Percentiles rank a stretch among this genome's conserved stretches.
Conservation (phyloP, 2,797 vertebrate genomes). For the Silurus aristotelis region DNA sequence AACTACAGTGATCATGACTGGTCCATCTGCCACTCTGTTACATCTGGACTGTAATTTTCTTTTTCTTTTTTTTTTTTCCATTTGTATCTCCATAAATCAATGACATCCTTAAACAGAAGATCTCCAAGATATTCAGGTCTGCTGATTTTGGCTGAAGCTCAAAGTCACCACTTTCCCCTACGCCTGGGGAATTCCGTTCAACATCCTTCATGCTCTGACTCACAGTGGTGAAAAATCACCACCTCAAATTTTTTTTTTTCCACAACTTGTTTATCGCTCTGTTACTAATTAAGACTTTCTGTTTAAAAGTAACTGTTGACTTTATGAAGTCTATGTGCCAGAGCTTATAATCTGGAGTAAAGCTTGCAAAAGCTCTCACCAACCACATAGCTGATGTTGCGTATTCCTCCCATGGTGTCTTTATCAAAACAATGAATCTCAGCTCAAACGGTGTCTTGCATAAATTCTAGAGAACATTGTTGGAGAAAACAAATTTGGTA, state of each 20-base stretch:
- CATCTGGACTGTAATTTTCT: neutral
- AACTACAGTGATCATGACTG: neutral
- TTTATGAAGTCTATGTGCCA: constrained; percentile 11
- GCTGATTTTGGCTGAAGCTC: neutral
- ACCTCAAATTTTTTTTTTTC: neutral
- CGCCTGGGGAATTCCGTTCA: constrained; percentile 3
- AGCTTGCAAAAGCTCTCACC: neutral
- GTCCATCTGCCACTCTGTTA: neutral
- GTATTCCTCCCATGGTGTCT: neutral
- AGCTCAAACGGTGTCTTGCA: neutral
- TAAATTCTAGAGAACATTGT: neutral
- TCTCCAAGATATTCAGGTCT: constrained; percentile 1
- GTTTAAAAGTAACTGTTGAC: constrained; percentile 24
- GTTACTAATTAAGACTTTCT: neutral
- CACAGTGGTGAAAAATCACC: neutral
- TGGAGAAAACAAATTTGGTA: neutral
- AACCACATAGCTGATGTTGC: neutral
- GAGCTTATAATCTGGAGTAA: constrained; percentile 2
- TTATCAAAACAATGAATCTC: neutral
- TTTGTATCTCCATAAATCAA: neutral
- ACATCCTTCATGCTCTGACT: constrained; percentile 13
- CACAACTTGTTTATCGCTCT: neutral
- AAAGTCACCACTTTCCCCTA: neutral
- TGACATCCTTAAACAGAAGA: neutral
- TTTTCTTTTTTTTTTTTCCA: no score